Evolutionary conservation across 1,140 invertebrate genomes (phyloP), one percentile per base, ranked within the genome.

Genomic region (Glossosoma conforme): DNA sequence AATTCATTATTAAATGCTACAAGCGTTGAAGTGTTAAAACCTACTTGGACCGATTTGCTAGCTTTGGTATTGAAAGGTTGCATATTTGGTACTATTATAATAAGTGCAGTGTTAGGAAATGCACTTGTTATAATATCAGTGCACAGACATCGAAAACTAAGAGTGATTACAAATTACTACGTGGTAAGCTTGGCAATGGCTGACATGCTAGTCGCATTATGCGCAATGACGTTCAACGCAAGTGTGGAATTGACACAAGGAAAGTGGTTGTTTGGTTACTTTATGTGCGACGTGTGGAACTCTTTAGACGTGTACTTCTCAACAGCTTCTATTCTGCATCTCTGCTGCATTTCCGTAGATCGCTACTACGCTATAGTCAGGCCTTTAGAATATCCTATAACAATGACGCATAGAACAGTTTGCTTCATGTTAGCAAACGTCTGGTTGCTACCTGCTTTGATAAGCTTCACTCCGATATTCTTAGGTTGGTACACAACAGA

Each of bases 151-250:
- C 71, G 82, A 24, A 83, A 84, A 56, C 75, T 91, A 36, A 77
- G 90, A 2, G 86, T 92, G 43, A 89, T 93, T 54, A 97, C 93
- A 24, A 97, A 97, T 72, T 93, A 92, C 63, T 97, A 96, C 72
- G 91, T 97, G 42, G 92, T 96, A 19, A 93, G 91, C 22, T 71
- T 97, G 15, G 90, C 93, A 0, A 84, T 91, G 59, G 93, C 93
- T 3, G 93, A 97, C 66, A 84, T 93, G 66, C 72, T 95, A 15
- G 93, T 97, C 6, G 93, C 93, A 3, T 72, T 94, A 15, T 88
- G 92, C 62, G 90, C 89, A 20, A 93, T 93, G 93, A 92, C 89
- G n/a, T 97, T 97, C 71, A 97, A 95, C 70, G 90, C 91, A 15
- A 89, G 85, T 61, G 82, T 91, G 5, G 86, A 91, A 62, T 65